phyloP scores from a whole-genome alignment of 2,113 vertebrate species.

The Scomber scombrus region DNA sequence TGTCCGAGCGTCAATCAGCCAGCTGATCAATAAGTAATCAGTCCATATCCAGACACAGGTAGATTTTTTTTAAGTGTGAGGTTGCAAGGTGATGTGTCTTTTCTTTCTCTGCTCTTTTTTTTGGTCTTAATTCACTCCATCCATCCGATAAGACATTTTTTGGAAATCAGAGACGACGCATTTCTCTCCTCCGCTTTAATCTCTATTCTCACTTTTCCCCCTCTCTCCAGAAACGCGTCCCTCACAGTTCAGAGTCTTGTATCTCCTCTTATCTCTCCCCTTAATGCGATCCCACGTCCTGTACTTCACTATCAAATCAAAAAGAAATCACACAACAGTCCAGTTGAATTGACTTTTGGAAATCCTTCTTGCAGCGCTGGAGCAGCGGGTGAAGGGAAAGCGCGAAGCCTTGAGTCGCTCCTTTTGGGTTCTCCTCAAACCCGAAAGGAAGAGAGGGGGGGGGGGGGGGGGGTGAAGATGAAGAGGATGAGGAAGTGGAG shows the following conservation, averaged over 20 bases:
- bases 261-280: not conserved
- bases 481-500: not conserved
- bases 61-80: not conserved
- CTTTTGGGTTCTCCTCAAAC: slow-evolving; percentile 40
- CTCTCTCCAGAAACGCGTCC: slow-evolving; percentile 10
- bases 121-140: slow-evolving; percentile 5
- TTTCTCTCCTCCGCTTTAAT: not conserved
- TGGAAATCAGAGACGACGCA: not conserved
- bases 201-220: slow-evolving; percentile 19
- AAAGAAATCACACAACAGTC: slow-evolving; percentile 11
- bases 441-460: not conserved
- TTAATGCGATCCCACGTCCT: not conserved
- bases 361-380: slow-evolving; percentile 19
- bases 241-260: slow-evolving; percentile 14
- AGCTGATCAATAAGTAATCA: slow-evolving; percentile 16
- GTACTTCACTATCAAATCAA: slow-evolving; percentile 2
- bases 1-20: slow-evolving; percentile 17
- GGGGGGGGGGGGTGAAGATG: not conserved
- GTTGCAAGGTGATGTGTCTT: too few relatives aligned
- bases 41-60: slow-evolving; percentile 1
- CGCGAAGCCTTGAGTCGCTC: slow-evolving; percentile 31
- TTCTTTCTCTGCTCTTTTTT: not conserved
- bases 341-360: slow-evolving; percentile 44
- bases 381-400: slow-evolving; percentile 1
- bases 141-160: not conserved